Evolutionary conservation across 30 jellyfish, hydroid and myxozoan species (phyloP).

Genomic region (Hydractinia echinata): DNA sequence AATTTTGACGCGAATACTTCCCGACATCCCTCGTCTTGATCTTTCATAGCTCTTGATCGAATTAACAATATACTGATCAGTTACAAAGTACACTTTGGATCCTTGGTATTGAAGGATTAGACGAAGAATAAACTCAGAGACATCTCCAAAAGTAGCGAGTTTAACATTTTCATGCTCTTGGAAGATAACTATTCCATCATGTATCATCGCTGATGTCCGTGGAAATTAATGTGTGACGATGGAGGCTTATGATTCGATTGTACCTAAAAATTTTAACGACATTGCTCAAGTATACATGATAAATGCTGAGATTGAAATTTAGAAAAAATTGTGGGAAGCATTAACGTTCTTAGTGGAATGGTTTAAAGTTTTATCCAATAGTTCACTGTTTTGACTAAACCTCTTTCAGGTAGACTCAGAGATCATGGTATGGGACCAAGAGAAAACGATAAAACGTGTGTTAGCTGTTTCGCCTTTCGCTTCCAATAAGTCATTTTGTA

Average conservation of each 20-base stretch:
- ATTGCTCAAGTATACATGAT: too few relatives aligned
- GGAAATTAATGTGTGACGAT: constrained; percentile 12
- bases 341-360: background rate
- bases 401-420: constrained; percentile 48
- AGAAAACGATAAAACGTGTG: constrained; percentile 23
- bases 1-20: background rate
- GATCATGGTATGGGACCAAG: constrained; percentile 61
- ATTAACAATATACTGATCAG: background rate
- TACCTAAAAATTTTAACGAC: background rate
- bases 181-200: constrained; percentile 37
- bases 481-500: constrained; percentile 20
- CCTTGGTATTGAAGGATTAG: too few relatives aligned
- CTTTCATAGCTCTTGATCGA: background rate
- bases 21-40: background rate
- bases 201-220: constrained; percentile 13
- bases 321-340: too few relatives aligned
- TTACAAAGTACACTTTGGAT: background rate
- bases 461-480: constrained; percentile 34
- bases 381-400: constrained; percentile 39
- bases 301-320: too few relatives aligned
- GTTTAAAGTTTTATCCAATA: background rate
- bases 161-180: too few relatives aligned
- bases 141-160: too few relatives aligned
- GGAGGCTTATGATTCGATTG: constrained; percentile 1
- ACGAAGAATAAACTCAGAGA: too few relatives aligned